Conservation (phyloP, 2,797 vertebrate species). For the Lindbergichthys nudifrons region DNA sequence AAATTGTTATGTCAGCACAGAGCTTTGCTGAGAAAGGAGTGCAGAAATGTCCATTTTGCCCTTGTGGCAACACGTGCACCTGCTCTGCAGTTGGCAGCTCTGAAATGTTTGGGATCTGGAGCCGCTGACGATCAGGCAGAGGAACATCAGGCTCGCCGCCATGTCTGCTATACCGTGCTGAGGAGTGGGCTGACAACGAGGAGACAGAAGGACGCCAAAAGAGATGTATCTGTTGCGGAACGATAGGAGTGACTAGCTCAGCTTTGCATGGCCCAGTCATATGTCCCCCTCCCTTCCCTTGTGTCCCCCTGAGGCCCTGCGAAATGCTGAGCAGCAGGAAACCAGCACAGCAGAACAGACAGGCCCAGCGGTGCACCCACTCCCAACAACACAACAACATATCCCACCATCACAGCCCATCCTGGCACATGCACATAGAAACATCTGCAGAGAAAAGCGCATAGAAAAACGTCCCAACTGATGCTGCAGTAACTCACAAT, state of each 20-base stretch:
- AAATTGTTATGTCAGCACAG: conserved; percentile 78
- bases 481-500: conserved; percentile 38
- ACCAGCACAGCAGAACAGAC: conserved; percentile 76
- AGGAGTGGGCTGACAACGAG: conserved; percentile 42
- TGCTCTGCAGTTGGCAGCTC: conserved; percentile 56
- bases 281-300: conserved; percentile 42
- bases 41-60: conserved; percentile 75
- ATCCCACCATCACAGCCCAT: conserved; percentile 39
- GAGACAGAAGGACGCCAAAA: conserved; percentile 64
- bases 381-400: conserved; percentile 57
- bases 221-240: conserved; percentile 67
- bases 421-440: conserved; percentile 39
- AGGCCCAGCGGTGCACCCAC: conserved; percentile 68
- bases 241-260: conserved; percentile 67
- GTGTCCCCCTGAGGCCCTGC: conserved; percentile 66
- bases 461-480: conserved; percentile 19
- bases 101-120: conserved; percentile 45
- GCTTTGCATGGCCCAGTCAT: conserved; percentile 69
- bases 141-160: conserved; percentile 39
- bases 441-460: conserved; percentile 56
- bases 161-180: conserved; percentile 47
- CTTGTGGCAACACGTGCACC: conserved; percentile 77
- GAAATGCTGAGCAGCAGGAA: conserved; percentile 82
- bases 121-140: conserved; percentile 31
- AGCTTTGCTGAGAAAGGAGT: conserved; percentile 73